phyloP scores from a whole-genome alignment of 2,113 vertebrate species.

The Picathartes gymnocephalus region DNA sequence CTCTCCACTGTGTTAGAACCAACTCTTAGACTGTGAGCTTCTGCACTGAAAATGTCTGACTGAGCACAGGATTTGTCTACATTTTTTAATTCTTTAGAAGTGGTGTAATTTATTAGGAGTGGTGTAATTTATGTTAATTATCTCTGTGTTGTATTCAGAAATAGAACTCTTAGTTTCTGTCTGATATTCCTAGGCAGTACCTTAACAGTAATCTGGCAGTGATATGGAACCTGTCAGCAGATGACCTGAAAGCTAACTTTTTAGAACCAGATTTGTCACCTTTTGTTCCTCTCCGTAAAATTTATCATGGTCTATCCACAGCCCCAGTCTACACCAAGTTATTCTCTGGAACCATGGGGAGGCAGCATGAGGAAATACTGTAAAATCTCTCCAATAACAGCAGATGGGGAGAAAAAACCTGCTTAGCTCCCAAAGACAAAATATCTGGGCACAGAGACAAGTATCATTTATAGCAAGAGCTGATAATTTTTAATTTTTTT shows the following conservation, averaged over 20 bases:
- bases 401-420: not conserved
- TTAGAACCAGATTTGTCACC: not conserved
- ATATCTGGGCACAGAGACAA: not conserved
- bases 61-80: not conserved
- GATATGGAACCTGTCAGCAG: not conserved
- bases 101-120: not conserved
- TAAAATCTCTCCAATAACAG: not conserved
- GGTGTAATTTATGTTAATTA: not conserved
- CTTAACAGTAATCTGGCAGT: not conserved
- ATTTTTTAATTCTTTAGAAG: not conserved
- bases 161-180: not conserved
- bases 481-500: not conserved
- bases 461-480: not conserved
- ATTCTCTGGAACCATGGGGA: not conserved
- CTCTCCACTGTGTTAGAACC: not conserved
- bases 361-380: not conserved
- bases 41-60: not conserved
- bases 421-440: not conserved
- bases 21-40: not conserved
- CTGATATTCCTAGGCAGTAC: not conserved
- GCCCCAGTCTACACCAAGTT: not conserved
- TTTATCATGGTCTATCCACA: not conserved
- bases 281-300: not conserved
- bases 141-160: not conserved
- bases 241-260: not conserved